Base-by-base conservation (phyloP, 53 echinoderm and acorn worm genomes). In the Arbacia lixula region DNA sequence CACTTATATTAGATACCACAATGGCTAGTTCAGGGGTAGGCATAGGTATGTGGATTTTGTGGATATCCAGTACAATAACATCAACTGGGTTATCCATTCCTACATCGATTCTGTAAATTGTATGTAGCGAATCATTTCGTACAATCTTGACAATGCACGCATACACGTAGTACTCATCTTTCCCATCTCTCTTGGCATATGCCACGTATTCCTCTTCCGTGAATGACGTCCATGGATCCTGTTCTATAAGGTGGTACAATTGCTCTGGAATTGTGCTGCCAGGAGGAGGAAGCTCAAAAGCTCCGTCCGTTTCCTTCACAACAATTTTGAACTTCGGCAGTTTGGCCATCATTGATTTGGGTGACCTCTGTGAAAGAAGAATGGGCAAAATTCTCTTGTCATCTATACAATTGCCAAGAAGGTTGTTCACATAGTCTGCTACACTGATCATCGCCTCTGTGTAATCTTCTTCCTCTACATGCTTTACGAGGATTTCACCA, bases 171-270 rank as follows among this genome's bases (percentile, higher is more conserved):
- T 46, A 51, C 34, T 86, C 89, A 21, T 74, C 68, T 0, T 74
- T 86, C 4, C 19, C 43, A 32, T 72, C 69, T 16, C 52, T 72
- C n/a, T 10, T 14, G 26, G 65, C 76, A 61, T 91, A 91, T 0
- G 73, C 96, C 19, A 93, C 89, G 32, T 77, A 81, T 27, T 96
- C 96, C 0, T 72, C 86, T 29, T 51, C n/a, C 12, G 43, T 26
- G 79, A 91, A 93, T 2, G 53, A 83, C 53, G 89, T 88, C 85
- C 72, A 86, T 25, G 84, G 85, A 39, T 96, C 90, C 22, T 91
- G 87, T 56, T 91, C 85, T 4, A 96, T 71, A 26, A 93, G 91
- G 16, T 89, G 89, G 14, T 50, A 55, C 26, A 85, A 69, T 61
- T 93, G 85, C 2, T 61, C 34, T 41, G 88, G 93, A 60, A 96